Conservation (phyloP, 2,888 invertebrate species). For the Lasioglossum figueresi region DNA sequence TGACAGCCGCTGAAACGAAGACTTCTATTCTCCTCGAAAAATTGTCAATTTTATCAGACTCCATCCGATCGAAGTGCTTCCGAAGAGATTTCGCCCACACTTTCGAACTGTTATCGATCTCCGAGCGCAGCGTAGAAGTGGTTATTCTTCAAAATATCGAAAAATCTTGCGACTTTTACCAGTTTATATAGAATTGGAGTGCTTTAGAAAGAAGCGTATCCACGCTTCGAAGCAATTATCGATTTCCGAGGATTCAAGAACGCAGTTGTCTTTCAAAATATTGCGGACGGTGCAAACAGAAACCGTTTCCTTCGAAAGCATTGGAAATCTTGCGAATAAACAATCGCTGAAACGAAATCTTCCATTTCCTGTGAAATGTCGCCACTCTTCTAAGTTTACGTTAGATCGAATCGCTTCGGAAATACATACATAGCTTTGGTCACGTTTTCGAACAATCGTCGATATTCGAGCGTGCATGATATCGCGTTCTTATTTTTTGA, state of each 20-base stretch:
- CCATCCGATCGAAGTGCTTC: not conserved
- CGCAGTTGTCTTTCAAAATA: not conserved
- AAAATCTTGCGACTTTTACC: not conserved
- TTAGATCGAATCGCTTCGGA: not conserved
- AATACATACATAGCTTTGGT: not conserved
- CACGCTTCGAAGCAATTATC: not conserved
- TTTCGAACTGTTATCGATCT: not conserved
- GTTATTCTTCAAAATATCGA: not conserved
- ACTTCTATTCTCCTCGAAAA: not conserved
- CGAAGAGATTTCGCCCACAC: not conserved
- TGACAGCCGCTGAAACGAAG: not conserved
- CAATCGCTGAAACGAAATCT: not conserved
- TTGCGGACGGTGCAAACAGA: not conserved
- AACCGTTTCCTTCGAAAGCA: not conserved
- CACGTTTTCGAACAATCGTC: too few species aligned
- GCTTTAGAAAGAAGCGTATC: not conserved
- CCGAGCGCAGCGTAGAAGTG: not conserved
- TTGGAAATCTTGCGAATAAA: not conserved
- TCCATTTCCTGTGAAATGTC: not conserved
- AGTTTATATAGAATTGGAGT: not conserved
- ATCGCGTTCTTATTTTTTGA: not conserved
- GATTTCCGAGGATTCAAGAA: not conserved
- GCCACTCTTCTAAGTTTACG: not conserved
- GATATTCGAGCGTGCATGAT: not conserved
- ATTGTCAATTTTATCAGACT: slow-evolving; percentile 5